A percentile compares a stretch with the other conserved stretches of the same genome.
phyloP scores from a whole-genome alignment of 2,797 vertebrate species.

The Sarcoramphus papa region DNA sequence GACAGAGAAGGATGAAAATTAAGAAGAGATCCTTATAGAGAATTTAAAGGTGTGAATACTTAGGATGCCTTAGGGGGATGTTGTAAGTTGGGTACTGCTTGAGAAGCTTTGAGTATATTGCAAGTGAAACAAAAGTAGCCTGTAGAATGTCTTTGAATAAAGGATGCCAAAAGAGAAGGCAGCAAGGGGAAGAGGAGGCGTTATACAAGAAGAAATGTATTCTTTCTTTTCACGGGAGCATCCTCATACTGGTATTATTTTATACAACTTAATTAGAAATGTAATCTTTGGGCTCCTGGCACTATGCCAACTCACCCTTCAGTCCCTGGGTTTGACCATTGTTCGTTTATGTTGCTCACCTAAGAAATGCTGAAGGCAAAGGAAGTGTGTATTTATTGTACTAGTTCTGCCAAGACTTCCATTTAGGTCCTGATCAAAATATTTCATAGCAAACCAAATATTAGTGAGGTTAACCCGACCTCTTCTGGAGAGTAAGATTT shows the following conservation, averaged over 20 bases:
- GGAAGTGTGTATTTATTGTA: background rate
- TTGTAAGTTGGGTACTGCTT: background rate
- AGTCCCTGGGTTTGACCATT: background rate
- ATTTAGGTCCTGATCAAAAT: slow-evolving; percentile 5
- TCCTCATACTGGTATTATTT: background rate
- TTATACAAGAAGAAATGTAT: background rate
- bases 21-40: background rate
- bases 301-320: background rate
- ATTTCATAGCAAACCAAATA: background rate
- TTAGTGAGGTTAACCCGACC: slow-evolving; percentile 10
- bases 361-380: background rate
- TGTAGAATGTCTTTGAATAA: background rate
- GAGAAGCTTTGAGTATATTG: background rate
- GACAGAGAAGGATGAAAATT: background rate
- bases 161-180: background rate
- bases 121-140: background rate
- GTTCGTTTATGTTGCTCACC: background rate
- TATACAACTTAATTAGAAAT: background rate
- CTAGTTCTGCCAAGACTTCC: background rate
- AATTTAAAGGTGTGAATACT: background rate
- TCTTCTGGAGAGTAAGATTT: slow-evolving; percentile 32
- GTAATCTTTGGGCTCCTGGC: background rate
- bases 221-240: background rate
- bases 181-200: background rate
- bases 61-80: background rate